Evolutionary conservation across 2,113 vertebrate genomes (phyloP).

Genomic region (Toxotes chatareus): DNA sequence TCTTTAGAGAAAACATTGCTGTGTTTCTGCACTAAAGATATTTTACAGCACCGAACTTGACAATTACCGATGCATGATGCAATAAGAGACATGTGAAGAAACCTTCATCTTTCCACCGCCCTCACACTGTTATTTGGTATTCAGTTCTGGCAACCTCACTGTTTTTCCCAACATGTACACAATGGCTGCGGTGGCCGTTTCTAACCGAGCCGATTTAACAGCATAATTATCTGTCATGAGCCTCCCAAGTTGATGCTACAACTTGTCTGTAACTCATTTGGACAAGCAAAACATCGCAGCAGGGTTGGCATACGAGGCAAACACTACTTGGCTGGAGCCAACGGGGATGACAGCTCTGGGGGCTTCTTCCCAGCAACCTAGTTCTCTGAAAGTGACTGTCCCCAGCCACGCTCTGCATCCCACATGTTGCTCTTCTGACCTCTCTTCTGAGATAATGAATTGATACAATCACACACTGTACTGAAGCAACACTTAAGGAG

Average conservation of each 20-base stretch:
- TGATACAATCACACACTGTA: conserved; percentile 29
- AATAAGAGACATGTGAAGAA: neutral
- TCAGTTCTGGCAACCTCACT: neutral
- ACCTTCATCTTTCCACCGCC: neutral
- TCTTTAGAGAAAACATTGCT: neutral
- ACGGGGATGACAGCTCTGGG: conserved; percentile 5
- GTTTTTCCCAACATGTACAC: conserved; percentile 12
- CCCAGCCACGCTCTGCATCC: conserved; percentile 35
- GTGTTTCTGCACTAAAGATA: neutral
- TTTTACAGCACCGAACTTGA: neutral
- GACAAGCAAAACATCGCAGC: neutral
- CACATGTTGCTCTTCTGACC: conserved; percentile 60
- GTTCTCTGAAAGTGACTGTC: conserved; percentile 39
- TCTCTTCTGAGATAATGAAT: conserved; percentile 56
- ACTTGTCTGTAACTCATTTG: conserved; percentile 34
- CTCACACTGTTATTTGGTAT: neutral
- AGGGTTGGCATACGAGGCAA: conserved; percentile 10
- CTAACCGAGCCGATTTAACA: neutral
- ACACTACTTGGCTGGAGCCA: conserved; percentile 12
- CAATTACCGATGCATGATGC: neutral
- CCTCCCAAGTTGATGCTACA: conserved; percentile 28
- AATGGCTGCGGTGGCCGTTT: neutral
- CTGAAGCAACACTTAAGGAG: conserved; percentile 44
- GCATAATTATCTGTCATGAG: conserved; percentile 16
- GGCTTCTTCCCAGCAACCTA: conserved; percentile 45